Percentiles rank a stretch among this genome's conserved stretches.
Conservation (phyloP, 2,113 vertebrate species). For the Tricholaema leucomelas region DNA sequence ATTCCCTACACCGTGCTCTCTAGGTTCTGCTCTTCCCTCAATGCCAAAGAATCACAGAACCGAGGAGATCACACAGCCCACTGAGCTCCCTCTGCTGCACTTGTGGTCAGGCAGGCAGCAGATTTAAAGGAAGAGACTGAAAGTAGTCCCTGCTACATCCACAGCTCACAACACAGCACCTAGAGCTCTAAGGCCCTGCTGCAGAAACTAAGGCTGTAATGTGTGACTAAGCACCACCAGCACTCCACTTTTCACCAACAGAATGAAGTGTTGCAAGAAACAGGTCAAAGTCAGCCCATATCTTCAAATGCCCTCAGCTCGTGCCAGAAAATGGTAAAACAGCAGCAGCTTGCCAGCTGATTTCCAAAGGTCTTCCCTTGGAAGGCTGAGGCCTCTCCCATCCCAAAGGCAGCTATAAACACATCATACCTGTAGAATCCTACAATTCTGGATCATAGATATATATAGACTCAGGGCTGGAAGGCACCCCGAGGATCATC, state of each 20-base stretch:
- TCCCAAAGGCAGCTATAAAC: background rate
- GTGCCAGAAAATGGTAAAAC: background rate
- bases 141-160: accelerated
- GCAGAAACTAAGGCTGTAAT: background rate
- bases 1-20: background rate
- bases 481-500: too few relatives aligned
- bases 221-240: background rate
- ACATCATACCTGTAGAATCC: background rate
- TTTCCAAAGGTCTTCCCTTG: background rate
- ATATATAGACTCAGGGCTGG: too few relatives aligned
- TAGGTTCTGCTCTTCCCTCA: background rate
- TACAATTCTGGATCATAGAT: too few relatives aligned
- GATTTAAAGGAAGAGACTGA: background rate
- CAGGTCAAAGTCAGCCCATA: background rate
- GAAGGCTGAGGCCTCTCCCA: background rate
- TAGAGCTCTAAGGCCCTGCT: background rate
- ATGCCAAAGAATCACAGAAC: background rate
- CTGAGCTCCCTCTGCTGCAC: background rate
- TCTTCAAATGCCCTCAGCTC: background rate
- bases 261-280: background rate
- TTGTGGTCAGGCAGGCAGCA: background rate
- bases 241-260: background rate
- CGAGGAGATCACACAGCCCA: background rate
- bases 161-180: background rate
- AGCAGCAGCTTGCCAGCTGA: background rate